Evolutionary conservation across 2,113 vertebrate species (phyloP), one percentile per base, ranked within the genome.

Genomic region (Ageneiosus marmoratus): DNA sequence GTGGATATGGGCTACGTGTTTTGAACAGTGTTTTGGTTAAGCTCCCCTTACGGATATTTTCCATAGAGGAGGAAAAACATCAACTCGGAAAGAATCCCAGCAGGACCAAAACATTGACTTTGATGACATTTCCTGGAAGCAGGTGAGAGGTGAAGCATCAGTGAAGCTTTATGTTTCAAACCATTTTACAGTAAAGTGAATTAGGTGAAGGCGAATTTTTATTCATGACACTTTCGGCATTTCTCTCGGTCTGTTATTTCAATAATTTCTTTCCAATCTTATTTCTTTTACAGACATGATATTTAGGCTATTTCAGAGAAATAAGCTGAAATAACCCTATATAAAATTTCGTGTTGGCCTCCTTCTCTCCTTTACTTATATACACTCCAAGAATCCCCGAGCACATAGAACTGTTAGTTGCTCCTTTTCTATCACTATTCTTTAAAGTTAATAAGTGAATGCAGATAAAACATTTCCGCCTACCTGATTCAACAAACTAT

Each of bases 121-220:
- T 78, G 83, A 84, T 87, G 82, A 84, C 86, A 84, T 87, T 81
- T 81, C 55, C 44, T 10, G 29, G 46, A 65, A 78, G 73, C 32
- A 5, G 69, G 67, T 27, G 65, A 44, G 37, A 50, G 41, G 58
- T 37, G 53, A 86, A 22, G 58, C 58, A 48, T 80, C 48, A 22
- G 34, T 37, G 56, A 79, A 56, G 72, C 56, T 37, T 56, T 62
- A 62, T 53, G 29, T 53, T 76, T 29, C 9, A 6, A 48, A 24
- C 69, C 15, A 13, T 73, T 48, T 48, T 27, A 50, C 37, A 41
- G 37, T 41, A 41, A 70, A 48, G 44, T 5, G 44, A 50, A 73
- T 27, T 48, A 12, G 8, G 2, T 48, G 44, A 48, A 73, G 48
- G 6, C 15, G 12, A 48, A 27, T 46, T 48, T 2, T 44, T 69